Conservation (phyloP, 2,113 vertebrate species). For the Condylura cristata region DNA sequence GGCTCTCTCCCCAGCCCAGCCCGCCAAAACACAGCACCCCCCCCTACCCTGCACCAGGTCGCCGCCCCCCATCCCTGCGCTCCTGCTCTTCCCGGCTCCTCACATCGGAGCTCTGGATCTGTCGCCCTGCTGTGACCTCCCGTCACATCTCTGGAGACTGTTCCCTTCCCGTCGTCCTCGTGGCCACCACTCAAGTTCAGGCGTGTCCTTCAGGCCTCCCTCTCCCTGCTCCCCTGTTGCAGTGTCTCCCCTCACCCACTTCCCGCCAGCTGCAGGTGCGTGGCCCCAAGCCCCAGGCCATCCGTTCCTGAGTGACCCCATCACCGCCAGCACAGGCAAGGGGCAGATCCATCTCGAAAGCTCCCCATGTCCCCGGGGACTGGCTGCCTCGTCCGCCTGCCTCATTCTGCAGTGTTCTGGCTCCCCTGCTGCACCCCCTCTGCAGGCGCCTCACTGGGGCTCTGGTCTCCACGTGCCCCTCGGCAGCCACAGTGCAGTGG, state of each 20-base stretch:
- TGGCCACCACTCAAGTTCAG: background rate
- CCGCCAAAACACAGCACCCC: background rate
- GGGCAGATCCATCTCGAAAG: too few species aligned
- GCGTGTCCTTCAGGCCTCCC: too few species aligned
- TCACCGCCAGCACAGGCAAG: too few species aligned
- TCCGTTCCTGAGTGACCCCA: too few species aligned
- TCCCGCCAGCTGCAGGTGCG: background rate
- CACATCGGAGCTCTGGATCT: background rate
- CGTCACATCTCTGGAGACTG: background rate
- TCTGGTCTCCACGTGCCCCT: fast-evolving
- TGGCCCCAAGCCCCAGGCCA: too few species aligned
- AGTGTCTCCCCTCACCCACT: too few species aligned
- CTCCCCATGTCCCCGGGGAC: too few species aligned
- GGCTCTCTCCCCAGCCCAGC: background rate
- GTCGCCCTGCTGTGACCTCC: background rate
- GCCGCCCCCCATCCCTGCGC: background rate
- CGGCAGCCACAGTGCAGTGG: too few species aligned
- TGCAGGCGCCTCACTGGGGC: background rate
- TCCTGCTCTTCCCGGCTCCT: background rate
- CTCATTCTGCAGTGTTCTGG: background rate
- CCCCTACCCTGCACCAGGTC: background rate
- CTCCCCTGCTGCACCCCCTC: too few species aligned
- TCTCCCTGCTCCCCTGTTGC: background rate
- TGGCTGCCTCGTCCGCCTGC: background rate
- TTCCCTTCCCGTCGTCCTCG: background rate